Evolutionary conservation across 2,888 invertebrate genomes (phyloP).

Genomic region (Thymelicus acteon): DNA sequence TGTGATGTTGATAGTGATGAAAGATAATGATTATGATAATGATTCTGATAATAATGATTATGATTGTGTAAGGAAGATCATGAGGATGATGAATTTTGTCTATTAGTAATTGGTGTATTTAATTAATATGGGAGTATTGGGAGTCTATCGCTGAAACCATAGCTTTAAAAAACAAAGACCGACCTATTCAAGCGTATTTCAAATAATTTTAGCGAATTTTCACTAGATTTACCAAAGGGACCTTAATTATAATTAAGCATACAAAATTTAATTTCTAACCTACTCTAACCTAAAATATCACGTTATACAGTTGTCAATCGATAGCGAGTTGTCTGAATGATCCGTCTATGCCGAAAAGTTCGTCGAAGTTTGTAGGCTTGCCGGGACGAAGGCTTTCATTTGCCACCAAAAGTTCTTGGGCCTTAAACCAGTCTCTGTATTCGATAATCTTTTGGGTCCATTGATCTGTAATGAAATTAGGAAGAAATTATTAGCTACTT

Average conservation of each 20-base stretch:
- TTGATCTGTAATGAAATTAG: conserved; percentile 79
- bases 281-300: conserved; percentile 4
- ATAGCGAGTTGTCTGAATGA: conserved; percentile 93
- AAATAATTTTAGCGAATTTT: too few relatives aligned
- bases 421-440: conserved; percentile 91
- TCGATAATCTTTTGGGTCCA: conserved; percentile 91
- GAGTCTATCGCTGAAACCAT: neutral
- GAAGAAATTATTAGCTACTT: neutral
- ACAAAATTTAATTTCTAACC: neutral
- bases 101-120: neutral
- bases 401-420: conserved; percentile 90
- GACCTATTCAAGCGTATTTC: too few relatives aligned
- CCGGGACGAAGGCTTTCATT: conserved; percentile 92
- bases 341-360: conserved; percentile 94
- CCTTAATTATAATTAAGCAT: neutral
- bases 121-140: neutral
- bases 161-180: neutral
- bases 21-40: too few relatives aligned
- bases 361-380: conserved; percentile 92
- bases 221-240: neutral
- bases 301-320: conserved; percentile 81
- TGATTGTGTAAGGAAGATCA: too few relatives aligned
- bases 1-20: neutral
- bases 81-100: too few relatives aligned
- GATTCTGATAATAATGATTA: too few relatives aligned